phyloP scores from a whole-genome alignment of 2,888 invertebrate genomes.

The Tenthredo distinguenda region DNA sequence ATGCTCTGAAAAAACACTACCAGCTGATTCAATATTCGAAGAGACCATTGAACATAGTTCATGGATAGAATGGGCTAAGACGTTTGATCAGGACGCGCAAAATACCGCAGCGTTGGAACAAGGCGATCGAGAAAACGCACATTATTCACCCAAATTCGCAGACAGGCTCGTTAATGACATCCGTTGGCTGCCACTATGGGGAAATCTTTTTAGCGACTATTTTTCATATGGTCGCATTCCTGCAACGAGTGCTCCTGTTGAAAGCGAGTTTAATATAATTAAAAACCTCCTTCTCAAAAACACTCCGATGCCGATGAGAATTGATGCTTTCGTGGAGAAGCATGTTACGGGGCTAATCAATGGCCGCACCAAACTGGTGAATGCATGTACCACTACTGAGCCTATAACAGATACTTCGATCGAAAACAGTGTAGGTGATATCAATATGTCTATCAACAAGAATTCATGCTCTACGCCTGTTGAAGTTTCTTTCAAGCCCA shows the following conservation, averaged over 20 bases:
- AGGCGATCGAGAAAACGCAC: slow-evolving; percentile 35
- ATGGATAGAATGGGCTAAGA: not conserved
- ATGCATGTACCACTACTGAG: not conserved
- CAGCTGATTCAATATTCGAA: not conserved
- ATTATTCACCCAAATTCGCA: slow-evolving; percentile 8
- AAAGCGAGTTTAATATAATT: slow-evolving; percentile 53
- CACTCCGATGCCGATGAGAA: slow-evolving; percentile 42
- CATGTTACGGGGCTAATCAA: slow-evolving; percentile 51
- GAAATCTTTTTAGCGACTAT: slow-evolving; percentile 47
- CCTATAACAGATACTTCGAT: no score
- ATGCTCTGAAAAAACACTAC: no score
- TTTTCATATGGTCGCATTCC: slow-evolving; percentile 55
- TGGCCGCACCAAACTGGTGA: slow-evolving; percentile 41
- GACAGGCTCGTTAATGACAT: slow-evolving; percentile 50
- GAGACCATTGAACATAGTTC: not conserved
- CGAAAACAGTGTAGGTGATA: no score
- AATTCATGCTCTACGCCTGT: no score
- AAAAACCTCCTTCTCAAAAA: slow-evolving; percentile 51
- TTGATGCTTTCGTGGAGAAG: slow-evolving; percentile 52
- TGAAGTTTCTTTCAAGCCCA: no score
- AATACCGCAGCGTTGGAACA: not conserved
- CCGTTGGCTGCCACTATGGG: slow-evolving; percentile 54
- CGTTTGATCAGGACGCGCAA: not conserved
- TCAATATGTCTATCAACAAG: no score
- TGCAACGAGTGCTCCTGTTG: slow-evolving; percentile 54